A percentile compares a stretch with the other conserved stretches of the same genome.
phyloP scores from a whole-genome alignment of 37 sponge, comb jelly and placozoan species.

The Tethya wilhelma region DNA sequence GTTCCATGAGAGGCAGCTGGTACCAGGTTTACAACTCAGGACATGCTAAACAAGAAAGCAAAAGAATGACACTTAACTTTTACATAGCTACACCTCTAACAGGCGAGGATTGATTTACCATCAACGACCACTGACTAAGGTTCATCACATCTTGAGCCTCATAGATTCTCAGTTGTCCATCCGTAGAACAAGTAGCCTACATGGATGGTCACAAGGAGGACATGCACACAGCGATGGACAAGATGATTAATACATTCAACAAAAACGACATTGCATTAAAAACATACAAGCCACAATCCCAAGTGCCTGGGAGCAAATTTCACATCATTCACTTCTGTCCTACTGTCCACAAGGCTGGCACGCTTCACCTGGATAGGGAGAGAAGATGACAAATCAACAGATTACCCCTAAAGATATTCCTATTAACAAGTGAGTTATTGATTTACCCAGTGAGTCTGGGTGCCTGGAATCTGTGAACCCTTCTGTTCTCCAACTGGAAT shows the following conservation, averaged over 20 bases:
- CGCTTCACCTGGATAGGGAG: slow-evolving; percentile 84
- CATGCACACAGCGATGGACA: no score
- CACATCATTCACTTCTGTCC: slow-evolving; percentile 90
- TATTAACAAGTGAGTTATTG: no score
- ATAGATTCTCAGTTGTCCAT: slow-evolving; percentile 87
- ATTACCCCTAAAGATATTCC: no score
- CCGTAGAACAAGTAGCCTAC: slow-evolving; percentile 91
- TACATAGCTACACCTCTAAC: not conserved
- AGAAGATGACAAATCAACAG: no score
- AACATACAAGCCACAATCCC: slow-evolving; percentile 56
- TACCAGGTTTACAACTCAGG: slow-evolving; percentile 75
- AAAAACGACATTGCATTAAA: not conserved
- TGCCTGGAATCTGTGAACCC: no score
- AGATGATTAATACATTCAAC: no score
- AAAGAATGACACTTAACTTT: not conserved
- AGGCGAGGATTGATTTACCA: slow-evolving; percentile 62
- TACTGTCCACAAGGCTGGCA: slow-evolving; percentile 87
- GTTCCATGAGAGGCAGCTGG: slow-evolving; percentile 92
- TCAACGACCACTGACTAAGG: slow-evolving; percentile 87
- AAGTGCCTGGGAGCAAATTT: slow-evolving; percentile 89
- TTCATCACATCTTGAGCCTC: slow-evolving; percentile 97
- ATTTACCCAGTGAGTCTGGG: no score
- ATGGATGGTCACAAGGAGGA: not conserved
- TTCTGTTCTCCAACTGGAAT: no score
- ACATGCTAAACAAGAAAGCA: slow-evolving; percentile 51